Base-by-base conservation (phyloP, 1,140 invertebrate genomes). In the Drosophila parabipectinata region DNA sequence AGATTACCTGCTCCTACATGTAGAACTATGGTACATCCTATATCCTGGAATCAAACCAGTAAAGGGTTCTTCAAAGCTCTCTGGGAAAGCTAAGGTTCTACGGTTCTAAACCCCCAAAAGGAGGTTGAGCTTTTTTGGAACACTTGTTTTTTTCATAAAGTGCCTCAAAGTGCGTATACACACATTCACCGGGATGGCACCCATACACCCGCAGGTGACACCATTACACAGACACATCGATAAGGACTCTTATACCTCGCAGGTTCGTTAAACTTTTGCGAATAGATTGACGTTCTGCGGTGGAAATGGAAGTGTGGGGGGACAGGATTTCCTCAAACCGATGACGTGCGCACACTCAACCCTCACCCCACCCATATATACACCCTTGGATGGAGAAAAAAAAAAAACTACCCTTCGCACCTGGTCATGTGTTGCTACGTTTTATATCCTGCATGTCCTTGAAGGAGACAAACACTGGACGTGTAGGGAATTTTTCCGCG, bases 211-310 rank as follows among this genome's bases (percentile, higher is more conserved):
- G 32, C 48, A 18, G 2, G 4, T 44, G 41, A 44, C 41, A 44
- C 41, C 41, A 44, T 44, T 44, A 14, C 67, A 47, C 34, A 54
- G 9, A 2, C 41, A 48, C 28, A 30, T 15, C 41, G 14, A 21
- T 9, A 28, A n/a, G 6, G n/a, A 44, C 39, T 28, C 14, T 41
- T 57, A 48, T 37, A 39, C 41, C 60, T 52, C 18, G 58, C 55
- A 83, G 71, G 83, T 87, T 87, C 83, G 79, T 87, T 87, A 79
- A 87, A 87, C 83, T 87, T 83, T 88, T 68, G 57, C 53, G 57
- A 62, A 76, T 72, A 67, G 74, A 72, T 87, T 88, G 82, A 78
- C 64, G 78, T 63, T 52, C 54, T 50, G 56, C 24, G 63, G 44
- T 5, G 15, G 41, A 15, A 14, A 51, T 34, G 21, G 37, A 44